Base-by-base conservation (phyloP, 2,888 invertebrate species). In the Callosobruchus maculatus region DNA sequence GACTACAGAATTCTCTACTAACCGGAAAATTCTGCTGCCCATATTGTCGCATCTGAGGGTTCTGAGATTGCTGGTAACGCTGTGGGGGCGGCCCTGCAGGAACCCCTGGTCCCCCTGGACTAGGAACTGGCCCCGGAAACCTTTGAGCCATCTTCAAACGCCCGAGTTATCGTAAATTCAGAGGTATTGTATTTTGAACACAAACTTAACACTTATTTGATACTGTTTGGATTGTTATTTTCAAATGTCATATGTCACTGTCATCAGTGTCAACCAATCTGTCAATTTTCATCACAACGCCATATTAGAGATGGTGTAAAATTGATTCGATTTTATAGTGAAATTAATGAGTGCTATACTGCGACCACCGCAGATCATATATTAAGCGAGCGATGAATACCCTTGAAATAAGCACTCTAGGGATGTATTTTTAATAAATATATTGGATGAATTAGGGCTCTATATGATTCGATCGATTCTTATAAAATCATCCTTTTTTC, bases 11-110 rank as follows among this genome's bases (percentile, higher is more conserved):
- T 2, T 70, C 18, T 20, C 3, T 69, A 77, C 90, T 90, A 89
- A 95, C 95, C 83, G 94, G 93, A 87, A 95, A 95, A 85, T 90
- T 93, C 77, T 93, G 93, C 70, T 91, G 91, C 13, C 93, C 90
- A 85, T 93, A 93, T 71, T 92, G 93, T 21, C 93, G 88, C 71
- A 92, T 91, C 72, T 91, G 90, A 22, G 91, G 91, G 69, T 91
- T 91, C 80, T 91, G 90, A n/a, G 92, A 90, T 71, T 90, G 89
- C 68, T 90, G 89, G 82, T 91, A 91, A 71, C 91, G 87, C 79
- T 90, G 91, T 49, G 89, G 90, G 31, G 89, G 89, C 21, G 89
- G 89, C 21, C 88, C 90, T 78, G 88, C 88, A 74, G 89, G 89
- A 74, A 88, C 90, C 74, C 88, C 90, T 79, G 89, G 86, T 74